Conservation (phyloP, 2,113 vertebrate genomes). For the Trichomycterus rosablanca region DNA sequence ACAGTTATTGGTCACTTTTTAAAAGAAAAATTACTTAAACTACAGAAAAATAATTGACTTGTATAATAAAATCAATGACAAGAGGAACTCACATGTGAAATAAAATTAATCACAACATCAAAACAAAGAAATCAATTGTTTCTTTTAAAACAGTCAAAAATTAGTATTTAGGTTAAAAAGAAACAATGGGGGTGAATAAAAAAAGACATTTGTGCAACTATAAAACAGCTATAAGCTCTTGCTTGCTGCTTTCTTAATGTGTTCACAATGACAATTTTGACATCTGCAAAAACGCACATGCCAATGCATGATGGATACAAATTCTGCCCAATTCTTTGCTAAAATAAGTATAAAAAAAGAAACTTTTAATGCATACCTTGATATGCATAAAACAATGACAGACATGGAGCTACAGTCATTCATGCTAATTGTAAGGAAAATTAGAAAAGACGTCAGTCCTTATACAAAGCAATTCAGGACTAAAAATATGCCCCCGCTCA, state of each 20-base stretch:
- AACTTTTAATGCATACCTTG: too few relatives aligned
- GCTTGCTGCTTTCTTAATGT: constrained; percentile 39
- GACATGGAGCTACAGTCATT: too few relatives aligned
- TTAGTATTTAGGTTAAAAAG: constrained; percentile 23
- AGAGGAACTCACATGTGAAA: constrained; percentile 20
- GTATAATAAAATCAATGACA: background rate
- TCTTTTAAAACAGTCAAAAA: constrained; percentile 35
- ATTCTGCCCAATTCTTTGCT: too few relatives aligned
- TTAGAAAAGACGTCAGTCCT: too few relatives aligned
- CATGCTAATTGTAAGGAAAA: too few relatives aligned
- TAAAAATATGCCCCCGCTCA: too few relatives aligned
- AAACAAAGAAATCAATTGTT: constrained; percentile 28
- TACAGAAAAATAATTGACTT: constrained; percentile 22
- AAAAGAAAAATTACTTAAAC: constrained; percentile 32
- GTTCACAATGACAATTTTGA: too few relatives aligned
- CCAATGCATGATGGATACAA: too few relatives aligned
- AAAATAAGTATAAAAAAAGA: too few relatives aligned
- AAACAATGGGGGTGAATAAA: constrained; percentile 7
- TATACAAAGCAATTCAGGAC: too few relatives aligned
- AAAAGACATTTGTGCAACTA: constrained; percentile 38
- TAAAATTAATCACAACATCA: constrained; percentile 31
- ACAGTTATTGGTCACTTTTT: constrained; percentile 55
- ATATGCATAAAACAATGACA: too few relatives aligned
- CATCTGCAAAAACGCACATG: too few relatives aligned
- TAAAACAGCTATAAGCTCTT: constrained; percentile 35